Base-by-base conservation (phyloP, 2,113 vertebrate genomes). In the Numida meleagris region DNA sequence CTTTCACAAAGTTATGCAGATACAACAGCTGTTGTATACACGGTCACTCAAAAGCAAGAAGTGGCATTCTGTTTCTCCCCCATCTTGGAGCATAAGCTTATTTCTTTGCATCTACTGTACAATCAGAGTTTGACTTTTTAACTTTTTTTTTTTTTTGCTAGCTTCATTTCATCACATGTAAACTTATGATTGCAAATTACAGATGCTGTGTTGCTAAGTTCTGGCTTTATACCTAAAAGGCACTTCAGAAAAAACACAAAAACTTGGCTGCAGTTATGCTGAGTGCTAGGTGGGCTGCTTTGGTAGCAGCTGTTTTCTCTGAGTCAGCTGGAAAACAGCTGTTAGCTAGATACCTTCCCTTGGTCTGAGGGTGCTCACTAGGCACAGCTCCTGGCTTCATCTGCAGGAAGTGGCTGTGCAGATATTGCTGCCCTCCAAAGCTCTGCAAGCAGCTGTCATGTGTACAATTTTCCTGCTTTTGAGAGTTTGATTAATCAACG, bases 311-410 rank as follows among this genome's bases (percentile, higher is more conserved):
- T 97, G 91, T 53, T 94, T 94, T 58, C 66, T 94, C 91, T 90
- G 95, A 96, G 91, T 95, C 90, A 94, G 88, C 88, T 95, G 93
- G 76, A 95, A 93, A 90, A 40, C 93, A 88, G 88, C 95, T 97
- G 94, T 83, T 38, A 31, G 42, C 25, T 29, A 48, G 40, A 59
- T 72, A 61, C 89, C 72, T 86, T 92, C 88, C 80, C 73, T 72
- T 50, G 53, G 40, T 29, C 74, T 51, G 57, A 78, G 63, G 55
- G 71, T 88, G 78, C 75, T 95, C 85, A 33, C 59, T 40, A 36
- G 76, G 83, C 79, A 53, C 65, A 81, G 0, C 25, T 77, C 65
- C 90, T 91, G 89, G 86, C 67, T 88, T 75, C 10, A 10, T 82
- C 66, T 89, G 58, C 83, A 85, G 51, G 43, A 78, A 53, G 14